phyloP scores from a whole-genome alignment of 2,797 vertebrate genomes.

The Urophycis tenuis region DNA sequence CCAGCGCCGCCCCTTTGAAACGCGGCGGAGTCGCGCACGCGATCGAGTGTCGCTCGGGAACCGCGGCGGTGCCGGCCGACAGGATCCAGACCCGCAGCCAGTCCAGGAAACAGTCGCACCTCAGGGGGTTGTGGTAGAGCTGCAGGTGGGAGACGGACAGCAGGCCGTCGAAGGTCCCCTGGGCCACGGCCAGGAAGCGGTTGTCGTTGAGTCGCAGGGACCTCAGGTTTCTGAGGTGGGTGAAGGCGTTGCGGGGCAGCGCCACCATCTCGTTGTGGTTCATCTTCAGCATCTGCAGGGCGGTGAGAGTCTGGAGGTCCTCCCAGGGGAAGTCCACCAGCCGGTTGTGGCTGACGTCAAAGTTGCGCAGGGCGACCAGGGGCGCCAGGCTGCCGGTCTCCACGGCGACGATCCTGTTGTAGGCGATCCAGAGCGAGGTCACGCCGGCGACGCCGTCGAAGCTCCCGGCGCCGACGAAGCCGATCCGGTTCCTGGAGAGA shows the following conservation, averaged over 20 bases:
- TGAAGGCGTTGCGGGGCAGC: conserved; percentile 80
- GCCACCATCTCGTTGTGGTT: conserved; percentile 84
- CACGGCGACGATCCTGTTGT: conserved; percentile 78
- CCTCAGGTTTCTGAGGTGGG: conserved; percentile 77
- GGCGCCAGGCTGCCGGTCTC: conserved; percentile 73
- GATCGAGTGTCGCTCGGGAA: conserved; percentile 76
- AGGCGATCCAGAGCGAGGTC: conserved; percentile 86
- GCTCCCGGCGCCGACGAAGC: conserved; percentile 63
- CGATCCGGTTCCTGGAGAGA: conserved; percentile 86
- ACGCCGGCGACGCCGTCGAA: conserved; percentile 78
- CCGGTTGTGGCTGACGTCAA: conserved; percentile 90
- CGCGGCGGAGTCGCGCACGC: conserved; percentile 73
- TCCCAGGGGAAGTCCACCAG: conserved; percentile 87
- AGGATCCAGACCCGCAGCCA: conserved; percentile 88
- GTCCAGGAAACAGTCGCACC: conserved; percentile 79
- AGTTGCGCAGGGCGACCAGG: conserved; percentile 79
- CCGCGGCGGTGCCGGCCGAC: conserved; percentile 69
- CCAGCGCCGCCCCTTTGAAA: conserved; percentile 71
- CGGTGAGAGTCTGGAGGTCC: conserved; percentile 83
- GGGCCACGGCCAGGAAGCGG: conserved; percentile 71
- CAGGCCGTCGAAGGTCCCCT: conserved; percentile 84
- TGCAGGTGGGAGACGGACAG: conserved; percentile 83
- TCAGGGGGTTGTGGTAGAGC: conserved; percentile 85
- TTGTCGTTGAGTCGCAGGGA: conserved; percentile 92
- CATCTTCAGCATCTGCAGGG: conserved; percentile 87